Base-by-base conservation (phyloP, 2,113 vertebrate genomes). In the Micronycteris hirsuta region DNA sequence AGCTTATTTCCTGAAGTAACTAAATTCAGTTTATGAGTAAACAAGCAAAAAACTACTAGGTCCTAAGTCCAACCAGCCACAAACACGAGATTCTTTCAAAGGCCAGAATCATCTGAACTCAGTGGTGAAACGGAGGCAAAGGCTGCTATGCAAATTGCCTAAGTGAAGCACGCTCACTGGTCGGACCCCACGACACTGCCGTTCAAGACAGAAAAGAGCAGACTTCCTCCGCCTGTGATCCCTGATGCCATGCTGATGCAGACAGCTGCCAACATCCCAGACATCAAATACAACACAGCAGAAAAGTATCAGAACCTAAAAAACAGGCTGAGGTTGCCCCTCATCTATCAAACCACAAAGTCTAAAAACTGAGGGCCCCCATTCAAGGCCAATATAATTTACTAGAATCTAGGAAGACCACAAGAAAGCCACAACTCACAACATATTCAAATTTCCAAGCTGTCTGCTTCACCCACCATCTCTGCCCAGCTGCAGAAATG, bases 61-160 rank as follows among this genome's bases (percentile, higher is more conserved):
- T 14, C 0, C 31, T n/a, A 71, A 84, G 19, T 65, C 38, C 63
- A 80, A 90, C 19, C 52, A 93, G 47, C 10, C 16, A 81, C 36
- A 81, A 93, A 85, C 71, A 54, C 12, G 90, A 89, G 31, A 84
- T 77, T 86, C 65, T 63, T 84, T 43, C 61, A 92, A 95, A 77
- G 52, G 28, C 47, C 58, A 89, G 70, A 84, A 93, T 89, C 20
- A 92, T 74, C 58, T 70, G 8, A 77, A 87, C 9, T 84, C 61
- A 52, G 5, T 49, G 16, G 36, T 83, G 45, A 92, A 83, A 76
- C 26, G 7, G 1, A 49, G 9, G 36, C 10, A 84, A 85, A 70
- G 6, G 43, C 38, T 56, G 68, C 26, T 86, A 65, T 33, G 70
- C 36, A 93, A 86, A 38, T 54, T 8, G 65, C 36, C 70, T 56